These are phyloP conservation scores for Eulacestoma nigropectus DNA, from an alignment of 2,113 vertebrate genomes.

Conservation along the genomic window DNA sequence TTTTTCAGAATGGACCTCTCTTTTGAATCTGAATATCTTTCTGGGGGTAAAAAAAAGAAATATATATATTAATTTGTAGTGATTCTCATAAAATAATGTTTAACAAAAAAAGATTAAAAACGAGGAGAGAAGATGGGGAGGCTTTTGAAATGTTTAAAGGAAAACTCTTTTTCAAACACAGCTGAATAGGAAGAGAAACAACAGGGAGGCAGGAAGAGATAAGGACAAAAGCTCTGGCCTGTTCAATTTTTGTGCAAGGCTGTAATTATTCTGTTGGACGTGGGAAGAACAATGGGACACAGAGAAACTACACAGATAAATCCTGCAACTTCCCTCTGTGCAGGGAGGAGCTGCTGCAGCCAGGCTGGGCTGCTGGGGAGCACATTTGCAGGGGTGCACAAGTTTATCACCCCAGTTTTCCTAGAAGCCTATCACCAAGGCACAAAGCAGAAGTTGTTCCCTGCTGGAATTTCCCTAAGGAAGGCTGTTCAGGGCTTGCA, in stretches of 20 bases:
- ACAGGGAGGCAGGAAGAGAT: not conserved
- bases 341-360: not conserved
- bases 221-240: not conserved
- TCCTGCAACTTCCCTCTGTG: not conserved
- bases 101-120: not conserved
- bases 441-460: not conserved
- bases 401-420: not conserved
- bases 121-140: not conserved
- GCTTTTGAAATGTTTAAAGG: not conserved
- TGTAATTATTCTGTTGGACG: not conserved
- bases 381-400: rapidly evolving
- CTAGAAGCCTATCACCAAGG: not conserved
- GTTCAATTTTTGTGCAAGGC: not conserved
- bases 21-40: not conserved
- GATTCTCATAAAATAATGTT: not conserved
- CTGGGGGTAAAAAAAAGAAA: rapidly evolving
- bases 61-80: not conserved
- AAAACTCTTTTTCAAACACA: not conserved
- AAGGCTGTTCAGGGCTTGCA: not conserved
- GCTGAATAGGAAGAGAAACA: not conserved
- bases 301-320: not conserved
- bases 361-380: not conserved
- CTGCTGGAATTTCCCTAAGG: not conserved
- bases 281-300: not conserved
- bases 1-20: not conserved